Evolutionary conservation across 2,113 vertebrate genomes (phyloP), one percentile per base, ranked within the genome.

Genomic region (Alligator mississippiensis): DNA sequence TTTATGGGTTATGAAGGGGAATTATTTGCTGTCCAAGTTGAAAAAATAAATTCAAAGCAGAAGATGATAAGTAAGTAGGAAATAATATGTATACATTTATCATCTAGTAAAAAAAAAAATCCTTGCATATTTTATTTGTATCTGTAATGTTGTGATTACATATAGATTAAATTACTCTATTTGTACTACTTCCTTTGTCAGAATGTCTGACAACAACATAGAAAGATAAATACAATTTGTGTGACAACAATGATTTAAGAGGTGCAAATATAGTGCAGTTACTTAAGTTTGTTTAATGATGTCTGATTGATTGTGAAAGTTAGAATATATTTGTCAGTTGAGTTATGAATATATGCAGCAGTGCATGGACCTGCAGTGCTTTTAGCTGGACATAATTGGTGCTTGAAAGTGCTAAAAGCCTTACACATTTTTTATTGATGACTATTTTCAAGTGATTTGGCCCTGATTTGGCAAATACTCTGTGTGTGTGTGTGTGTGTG

Each of bases 201-300:
- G 80, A 11, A 76, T 92, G 13, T 58, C 55, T 92, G 63, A 79
- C 58, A 87, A 78, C 64, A 76, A 59, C 18, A 27, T 30, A 16
- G 64, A 77, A 83, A 62, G n/a, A 25, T 54, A 83, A 94, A 72
- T 91, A 70, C 19, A 93, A 87, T 76, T 90, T 66, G 24, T 70
- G 85, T 57, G 82, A 70, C 57, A 93, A 87, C 90, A 92, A 70
- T 80, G 79, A 59, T 63, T 84, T 27, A 80, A 92, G 74, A 62
- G 6, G 27, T 80, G 93, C 59, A 90, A 72, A 79, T 94, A 83
- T 57, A 84, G 63, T 81, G 68, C 22, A n/a, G n/a, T 83, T 94
- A 57, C 34, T 79, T 95, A 92, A 78, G 92, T 93, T 93, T 91
- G 18, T 68, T 93, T 76, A 85, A 9, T 63, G 14, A 79, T 86